Evolutionary conservation across 2,113 vertebrate genomes (phyloP), one percentile per base, ranked within the genome.

Genomic region (Xiphorhynchus elegans): DNA sequence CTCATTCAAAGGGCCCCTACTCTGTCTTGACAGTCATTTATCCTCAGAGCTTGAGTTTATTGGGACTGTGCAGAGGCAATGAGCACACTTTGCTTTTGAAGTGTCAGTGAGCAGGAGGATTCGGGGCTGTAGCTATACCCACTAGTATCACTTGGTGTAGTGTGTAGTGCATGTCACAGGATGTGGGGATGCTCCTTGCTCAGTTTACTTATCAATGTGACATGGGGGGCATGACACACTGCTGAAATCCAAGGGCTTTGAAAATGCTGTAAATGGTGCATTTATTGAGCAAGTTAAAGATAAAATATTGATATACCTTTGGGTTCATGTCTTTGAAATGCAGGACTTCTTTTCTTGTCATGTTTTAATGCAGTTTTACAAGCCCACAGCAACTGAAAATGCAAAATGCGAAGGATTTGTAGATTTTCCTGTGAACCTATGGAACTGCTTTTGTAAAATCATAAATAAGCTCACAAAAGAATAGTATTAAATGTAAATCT

Each of bases 11-110:
- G 44, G 49, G 44, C 74, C 18, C 25, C 73, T 82, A 19, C 50
- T 88, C 40, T 89, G 78, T 31, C 37, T 95, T 87, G 39, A 40
- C 53, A 93, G 50, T 87, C 59, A 40, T 96, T 96, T 90, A 85
- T 76, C 62, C 77, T 80, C 6, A 13, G 82, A 96, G 76, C 86
- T 88, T 92, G 83, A 9, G 11, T 47, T 93, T 93, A 19, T 47
- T 93, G 33, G n/a, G 20, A 16, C 29, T 37, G n/a, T 44, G 21
- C 35, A 82, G 49, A 58, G 40, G 39, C 35, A 93, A 24, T 11
- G 62, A 95, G 50, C 24, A 76, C 26, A 24, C 44, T 96, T 96
- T 92, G 25, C 64, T 76, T 95, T 96, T 95, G 80, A 56, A 91
- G 1, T 39, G 42, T 53, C 25, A 69, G 29, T 1, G 1, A 73